Base-by-base conservation (phyloP, 2,113 vertebrate species). In the Hemiprocne comata region DNA sequence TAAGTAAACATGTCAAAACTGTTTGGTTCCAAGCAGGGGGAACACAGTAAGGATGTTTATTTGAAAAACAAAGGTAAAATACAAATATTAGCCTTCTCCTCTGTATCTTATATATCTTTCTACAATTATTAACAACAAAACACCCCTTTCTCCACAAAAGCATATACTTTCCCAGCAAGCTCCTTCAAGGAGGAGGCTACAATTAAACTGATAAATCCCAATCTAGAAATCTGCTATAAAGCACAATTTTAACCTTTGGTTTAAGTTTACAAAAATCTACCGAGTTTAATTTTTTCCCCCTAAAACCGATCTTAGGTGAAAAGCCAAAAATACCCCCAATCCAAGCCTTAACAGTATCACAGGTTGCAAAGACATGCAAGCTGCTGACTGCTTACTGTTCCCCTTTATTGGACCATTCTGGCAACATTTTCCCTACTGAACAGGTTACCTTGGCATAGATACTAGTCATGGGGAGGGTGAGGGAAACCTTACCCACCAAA, bases 391-490 rank as follows among this genome's bases (percentile, higher is more conserved):
- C 55, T 15, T n/a, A 36, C 2, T 36, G 13, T 12, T 73, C 6
- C 20, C 24, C 29, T 73, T 62, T 44, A 16, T 1, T 42, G 25
- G n/a, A 13, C 33, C 12, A 14, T 51, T 28, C 20, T 38, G 70
- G 33, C 44, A 84, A 40, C 19, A n/a, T 11, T 25, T 48, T 31
- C 10, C 53, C 62, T 44, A 19, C 53, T 5, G 13, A 71, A 50
- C 10, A 28, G 6, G 0, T 10, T 14, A 19, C 42, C 42, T 17
- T 9, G n/a, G 21, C 55, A 34, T 2, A 48, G 13, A 23, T 31
- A 1, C 34, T 17, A 19, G 29, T 36, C 31, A 13, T 0, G 5
- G 26, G 1, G 6, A 9, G 8, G 24, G 1, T 6, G 13, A 7
- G 17, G 4, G 8, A 8, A 40, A 54, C 18, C 26, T 72, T 65